Conservation (phyloP, 2,888 invertebrate genomes). For the Pandemis heparana region DNA sequence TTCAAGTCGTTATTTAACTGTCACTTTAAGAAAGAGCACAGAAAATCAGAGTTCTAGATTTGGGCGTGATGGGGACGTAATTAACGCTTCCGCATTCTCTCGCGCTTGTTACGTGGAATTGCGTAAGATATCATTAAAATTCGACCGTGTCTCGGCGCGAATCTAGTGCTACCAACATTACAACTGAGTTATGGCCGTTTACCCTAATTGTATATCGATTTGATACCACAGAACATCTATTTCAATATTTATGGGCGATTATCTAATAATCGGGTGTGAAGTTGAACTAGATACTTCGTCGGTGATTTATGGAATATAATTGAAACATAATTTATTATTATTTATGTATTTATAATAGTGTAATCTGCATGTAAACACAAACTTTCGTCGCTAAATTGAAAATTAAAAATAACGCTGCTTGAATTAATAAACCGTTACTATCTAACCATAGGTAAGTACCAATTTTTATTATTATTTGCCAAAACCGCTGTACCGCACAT, state of each 20-base stretch:
- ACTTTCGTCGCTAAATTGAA: neutral
- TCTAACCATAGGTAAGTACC: neutral
- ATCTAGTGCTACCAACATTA: conserved; percentile 47
- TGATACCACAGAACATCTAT: neutral
- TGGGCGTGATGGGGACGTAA: conserved; percentile 51
- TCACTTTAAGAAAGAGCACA: conserved; percentile 74
- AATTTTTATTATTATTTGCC: no score
- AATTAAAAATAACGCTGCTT: neutral
- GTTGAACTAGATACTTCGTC: conserved; percentile 7
- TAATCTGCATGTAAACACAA: neutral
- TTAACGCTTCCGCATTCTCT: conserved; percentile 52
- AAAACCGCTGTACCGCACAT: neutral
- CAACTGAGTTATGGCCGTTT: conserved; percentile 43
- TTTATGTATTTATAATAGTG: neutral
- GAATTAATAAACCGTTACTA: neutral
- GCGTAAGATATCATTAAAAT: conserved; percentile 54
- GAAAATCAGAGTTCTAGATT: conserved; percentile 62
- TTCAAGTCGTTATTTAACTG: conserved; percentile 71
- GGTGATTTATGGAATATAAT: neutral
- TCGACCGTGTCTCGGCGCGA: conserved; percentile 54
- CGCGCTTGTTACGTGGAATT: conserved; percentile 54
- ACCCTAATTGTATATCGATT: conserved; percentile 41
- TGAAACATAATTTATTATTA: neutral
- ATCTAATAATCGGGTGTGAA: conserved; percentile 20
- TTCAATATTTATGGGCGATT: conserved; percentile 1